These are phyloP conservation scores for Cepphus grylle DNA, from an alignment of 2,113 vertebrate species.

Conservation along the genomic window DNA sequence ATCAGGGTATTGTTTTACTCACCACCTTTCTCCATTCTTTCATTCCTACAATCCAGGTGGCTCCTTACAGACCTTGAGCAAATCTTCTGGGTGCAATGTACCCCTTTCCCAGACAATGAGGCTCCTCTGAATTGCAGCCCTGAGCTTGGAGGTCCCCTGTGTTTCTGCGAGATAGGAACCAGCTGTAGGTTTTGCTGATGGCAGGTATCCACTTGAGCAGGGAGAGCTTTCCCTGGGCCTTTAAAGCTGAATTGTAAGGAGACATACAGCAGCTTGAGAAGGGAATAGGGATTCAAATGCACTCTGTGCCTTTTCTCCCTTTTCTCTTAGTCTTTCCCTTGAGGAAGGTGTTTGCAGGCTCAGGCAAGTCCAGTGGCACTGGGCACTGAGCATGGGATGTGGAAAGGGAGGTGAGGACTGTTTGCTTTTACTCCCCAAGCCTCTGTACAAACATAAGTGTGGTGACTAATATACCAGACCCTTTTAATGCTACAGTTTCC, in stretches of 20 bases:
- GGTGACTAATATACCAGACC: constrained; percentile 12
- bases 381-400: neutral
- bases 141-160: neutral
- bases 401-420: neutral
- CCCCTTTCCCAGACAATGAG: neutral
- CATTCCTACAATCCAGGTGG: neutral
- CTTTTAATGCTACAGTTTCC: neutral
- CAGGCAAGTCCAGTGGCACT: neutral
- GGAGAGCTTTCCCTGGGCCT: neutral
- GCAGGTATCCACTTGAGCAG: neutral
- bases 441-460: neutral
- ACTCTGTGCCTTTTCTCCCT: neutral
- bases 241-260: neutral
- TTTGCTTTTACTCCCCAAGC: neutral
- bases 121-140: neutral
- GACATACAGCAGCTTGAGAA: neutral
- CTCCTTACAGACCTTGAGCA: neutral
- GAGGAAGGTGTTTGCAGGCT: neutral
- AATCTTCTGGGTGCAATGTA: neutral
- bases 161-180: neutral
- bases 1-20: neutral
- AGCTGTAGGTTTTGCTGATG: neutral
- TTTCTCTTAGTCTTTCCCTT: neutral
- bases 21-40: neutral
- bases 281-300: neutral